Evolutionary conservation across 1,140 invertebrate species (phyloP).

Genomic region (Callitettix versicolor): DNA sequence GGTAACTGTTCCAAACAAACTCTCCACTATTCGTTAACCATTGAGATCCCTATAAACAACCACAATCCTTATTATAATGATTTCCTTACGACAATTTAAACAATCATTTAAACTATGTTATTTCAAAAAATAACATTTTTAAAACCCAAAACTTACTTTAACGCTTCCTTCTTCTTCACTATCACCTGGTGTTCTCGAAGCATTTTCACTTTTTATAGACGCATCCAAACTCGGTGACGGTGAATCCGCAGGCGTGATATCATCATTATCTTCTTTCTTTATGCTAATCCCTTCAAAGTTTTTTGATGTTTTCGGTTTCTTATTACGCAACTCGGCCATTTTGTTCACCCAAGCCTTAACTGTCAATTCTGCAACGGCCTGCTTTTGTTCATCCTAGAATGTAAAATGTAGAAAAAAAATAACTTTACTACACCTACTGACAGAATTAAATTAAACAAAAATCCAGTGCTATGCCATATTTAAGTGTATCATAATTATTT

Average conservation of each 20-base stretch:
- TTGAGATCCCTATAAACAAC: too few relatives aligned
- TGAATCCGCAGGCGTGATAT: neutral
- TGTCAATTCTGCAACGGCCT: neutral
- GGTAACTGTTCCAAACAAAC: constrained; percentile 67
- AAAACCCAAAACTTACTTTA: too few relatives aligned
- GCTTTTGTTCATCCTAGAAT: too few relatives aligned
- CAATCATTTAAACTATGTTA: too few relatives aligned
- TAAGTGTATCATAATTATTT: too few relatives aligned
- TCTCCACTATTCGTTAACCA: neutral
- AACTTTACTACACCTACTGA: too few relatives aligned
- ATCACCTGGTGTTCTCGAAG: neutral
- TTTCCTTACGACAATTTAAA: too few relatives aligned
- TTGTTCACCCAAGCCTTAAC: neutral
- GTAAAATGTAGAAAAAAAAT: too few relatives aligned
- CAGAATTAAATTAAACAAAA: too few relatives aligned
- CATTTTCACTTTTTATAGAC: neutral
- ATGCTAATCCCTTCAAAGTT: neutral
- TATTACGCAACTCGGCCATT: constrained; percentile 1
- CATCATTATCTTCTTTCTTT: neutral
- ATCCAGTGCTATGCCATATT: too few relatives aligned
- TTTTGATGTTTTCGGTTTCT: neutral
- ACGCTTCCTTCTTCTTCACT: neutral
- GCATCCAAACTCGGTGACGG: neutral
- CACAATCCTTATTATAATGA: too few relatives aligned
- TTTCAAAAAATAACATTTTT: too few relatives aligned